Conservation (phyloP, 2,797 vertebrate genomes). For the Rhinichthys osculus region DNA sequence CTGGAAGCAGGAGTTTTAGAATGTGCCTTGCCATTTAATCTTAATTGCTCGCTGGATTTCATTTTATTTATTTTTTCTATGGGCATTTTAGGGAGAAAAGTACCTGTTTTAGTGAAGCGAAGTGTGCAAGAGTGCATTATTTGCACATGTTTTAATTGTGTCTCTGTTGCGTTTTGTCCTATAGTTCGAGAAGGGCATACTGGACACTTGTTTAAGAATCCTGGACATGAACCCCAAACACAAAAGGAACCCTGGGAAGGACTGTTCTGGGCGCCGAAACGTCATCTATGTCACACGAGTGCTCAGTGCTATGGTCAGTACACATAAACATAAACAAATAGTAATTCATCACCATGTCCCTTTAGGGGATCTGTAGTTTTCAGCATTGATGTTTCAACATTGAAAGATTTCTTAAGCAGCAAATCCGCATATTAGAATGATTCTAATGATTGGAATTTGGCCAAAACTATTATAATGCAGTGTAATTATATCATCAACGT, state of each 20-base stretch:
- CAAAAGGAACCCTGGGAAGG: conserved; percentile 78
- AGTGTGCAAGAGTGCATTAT: conserved; percentile 2
- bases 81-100: background rate
- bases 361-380: background rate
- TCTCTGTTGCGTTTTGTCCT: background rate
- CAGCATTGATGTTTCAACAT: background rate
- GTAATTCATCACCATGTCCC: too few relatives aligned
- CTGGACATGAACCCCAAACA: conserved; percentile 91
- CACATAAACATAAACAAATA: background rate
- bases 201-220: conserved; percentile 85
- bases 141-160: background rate
- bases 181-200: conserved; percentile 90
- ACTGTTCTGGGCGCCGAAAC: conserved; percentile 87
- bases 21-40: background rate
- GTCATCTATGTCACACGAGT: conserved; percentile 90
- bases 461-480: background rate
- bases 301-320: conserved; percentile 91
- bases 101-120: background rate
- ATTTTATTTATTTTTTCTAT: background rate
- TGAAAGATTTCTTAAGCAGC: background rate
- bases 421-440: background rate
- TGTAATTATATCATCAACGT: background rate
- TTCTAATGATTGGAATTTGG: background rate
- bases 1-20: background rate
- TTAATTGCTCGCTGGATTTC: background rate